phyloP scores from a whole-genome alignment of 2,888 invertebrate species.

The Agrochola lota region DNA sequence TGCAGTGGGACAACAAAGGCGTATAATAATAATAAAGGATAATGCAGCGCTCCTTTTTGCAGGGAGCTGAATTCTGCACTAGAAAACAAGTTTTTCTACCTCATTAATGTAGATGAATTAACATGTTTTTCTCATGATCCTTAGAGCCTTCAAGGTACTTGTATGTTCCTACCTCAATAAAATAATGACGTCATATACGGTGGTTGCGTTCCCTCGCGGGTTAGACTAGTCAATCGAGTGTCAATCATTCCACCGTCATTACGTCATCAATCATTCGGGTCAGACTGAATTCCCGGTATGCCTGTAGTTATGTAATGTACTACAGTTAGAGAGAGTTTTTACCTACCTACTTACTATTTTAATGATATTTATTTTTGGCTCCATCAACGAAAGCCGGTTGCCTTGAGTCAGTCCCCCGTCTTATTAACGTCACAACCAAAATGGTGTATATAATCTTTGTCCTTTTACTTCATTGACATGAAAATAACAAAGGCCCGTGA shows the following conservation, averaged over 20 bases:
- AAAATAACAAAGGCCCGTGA: conserved; percentile 4
- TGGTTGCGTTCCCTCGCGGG: background rate
- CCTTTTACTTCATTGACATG: conserved; percentile 11
- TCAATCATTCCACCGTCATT: conserved; percentile 46
- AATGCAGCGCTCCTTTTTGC: background rate
- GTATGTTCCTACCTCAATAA: background rate
- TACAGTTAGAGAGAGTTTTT: background rate
- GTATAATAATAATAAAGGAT: too few species aligned
- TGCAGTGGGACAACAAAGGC: too few species aligned
- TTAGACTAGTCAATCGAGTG: conserved; percentile 24
- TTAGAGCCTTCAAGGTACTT: background rate
- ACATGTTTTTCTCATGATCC: background rate
- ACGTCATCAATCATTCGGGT: conserved; percentile 43
- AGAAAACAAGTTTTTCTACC: conserved; percentile 2
- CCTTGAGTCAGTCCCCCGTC: background rate
- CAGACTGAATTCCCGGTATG: conserved; percentile 20
- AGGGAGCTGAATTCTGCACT: background rate
- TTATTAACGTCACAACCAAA: conserved; percentile 16
- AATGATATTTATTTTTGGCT: background rate
- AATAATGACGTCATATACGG: conserved; percentile 7
- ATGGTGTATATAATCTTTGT: background rate
- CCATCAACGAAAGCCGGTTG: background rate
- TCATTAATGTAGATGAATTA: conserved; percentile 9
- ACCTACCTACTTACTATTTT: background rate
- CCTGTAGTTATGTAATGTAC: conserved; percentile 8